Evolutionary conservation across 2,113 vertebrate genomes (phyloP), one percentile per base, ranked within the genome.

Genomic region (Nothocercus julius): DNA sequence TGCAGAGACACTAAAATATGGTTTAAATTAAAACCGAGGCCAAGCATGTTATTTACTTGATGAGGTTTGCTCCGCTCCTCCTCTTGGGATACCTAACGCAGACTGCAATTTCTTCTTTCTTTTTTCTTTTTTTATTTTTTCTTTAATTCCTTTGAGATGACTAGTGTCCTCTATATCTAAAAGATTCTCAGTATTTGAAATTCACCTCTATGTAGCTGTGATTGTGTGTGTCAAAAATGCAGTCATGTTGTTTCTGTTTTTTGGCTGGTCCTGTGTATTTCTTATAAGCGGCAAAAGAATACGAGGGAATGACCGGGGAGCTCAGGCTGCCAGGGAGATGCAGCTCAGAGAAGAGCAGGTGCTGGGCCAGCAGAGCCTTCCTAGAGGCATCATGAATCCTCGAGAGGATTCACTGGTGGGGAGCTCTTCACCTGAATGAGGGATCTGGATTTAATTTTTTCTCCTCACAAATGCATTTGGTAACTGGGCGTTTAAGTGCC

Each of bases 391-490:
- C 1, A 0, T 16, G 38, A 68, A 8, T 56, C 62, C 70, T 70
- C 75, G n/a, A 89, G 75, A 54, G 30, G 58, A 63, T 16, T 45
- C 34, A 24, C 1, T 3, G 32, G 22, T 72, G 45, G 15, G 87
- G 53, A 82, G 21, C 64, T 95, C 34, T 56, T 72, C 86, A 84
- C 42, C 73, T 76, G 66, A 64, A 66, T 18, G 58, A 84, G 74
- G 53, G 49, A 85, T 96, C 89, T 92, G 92, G 94, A 87, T 91
- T 96, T 92, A 87, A 93, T 97, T 96, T 94, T 94, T 84, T 89
- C 62, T 86, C 47, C 17, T 73, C 84, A 79, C 66, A 82, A 92
- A 92, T n/a, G 8, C 51, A 28, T 49, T 82, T 47, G 44, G 70
- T 92, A 90, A 90, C 40, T 73, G 67, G 53, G 66, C 1, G 0